These are phyloP conservation scores for Stenodera caucasica DNA, from an alignment of 2,888 invertebrate species.

Conservation along the genomic window DNA sequence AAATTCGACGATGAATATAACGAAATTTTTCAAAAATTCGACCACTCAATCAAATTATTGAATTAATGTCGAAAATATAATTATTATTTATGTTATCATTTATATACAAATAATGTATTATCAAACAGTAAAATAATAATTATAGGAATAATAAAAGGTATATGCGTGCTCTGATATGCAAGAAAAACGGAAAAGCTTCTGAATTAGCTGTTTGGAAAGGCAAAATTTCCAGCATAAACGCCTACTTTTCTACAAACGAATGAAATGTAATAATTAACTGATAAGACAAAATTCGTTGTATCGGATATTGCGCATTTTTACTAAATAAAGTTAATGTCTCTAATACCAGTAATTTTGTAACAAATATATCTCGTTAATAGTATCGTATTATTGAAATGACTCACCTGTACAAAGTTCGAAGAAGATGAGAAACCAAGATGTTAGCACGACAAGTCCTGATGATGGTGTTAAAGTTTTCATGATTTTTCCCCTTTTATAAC, in stretches of 20 bases:
- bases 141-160: constrained; percentile 13
- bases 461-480: constrained; percentile 43
- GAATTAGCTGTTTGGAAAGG: background rate
- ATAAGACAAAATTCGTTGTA: background rate
- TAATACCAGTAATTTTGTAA: background rate
- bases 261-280: constrained; percentile 3
- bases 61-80: too few species aligned
- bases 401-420: constrained; percentile 49
- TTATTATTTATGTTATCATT: background rate
- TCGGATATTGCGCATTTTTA: background rate
- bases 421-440: constrained; percentile 47
- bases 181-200: constrained; percentile 14
- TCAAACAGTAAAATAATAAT: constrained; percentile 8
- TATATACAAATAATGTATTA: constrained; percentile 11
- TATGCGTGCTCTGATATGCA: constrained; percentile 23
- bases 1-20: background rate
- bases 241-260: background rate
- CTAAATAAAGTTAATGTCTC: background rate
- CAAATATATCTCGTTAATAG: background rate
- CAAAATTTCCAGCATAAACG: background rate
- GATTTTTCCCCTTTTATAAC: constrained; percentile 2
- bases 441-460: constrained; percentile 43
- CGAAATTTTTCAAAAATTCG: too few species aligned
- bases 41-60: too few species aligned
- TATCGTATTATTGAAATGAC: constrained; percentile 18